These are phyloP conservation scores for Selenia dentaria DNA, from an alignment of 2,888 invertebrate genomes.

Conservation along the genomic window DNA sequence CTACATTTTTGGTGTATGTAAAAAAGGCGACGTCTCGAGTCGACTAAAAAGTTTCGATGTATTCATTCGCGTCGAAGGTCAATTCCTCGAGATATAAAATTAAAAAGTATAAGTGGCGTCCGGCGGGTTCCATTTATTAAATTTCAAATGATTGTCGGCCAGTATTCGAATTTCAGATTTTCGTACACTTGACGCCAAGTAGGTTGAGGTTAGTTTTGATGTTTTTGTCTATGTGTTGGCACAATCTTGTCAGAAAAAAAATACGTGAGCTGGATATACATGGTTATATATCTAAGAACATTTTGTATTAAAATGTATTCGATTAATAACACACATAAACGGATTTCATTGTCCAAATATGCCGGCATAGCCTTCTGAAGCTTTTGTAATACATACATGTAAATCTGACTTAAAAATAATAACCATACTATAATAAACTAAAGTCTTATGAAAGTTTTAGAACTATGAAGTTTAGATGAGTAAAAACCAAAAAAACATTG, in stretches of 20 bases:
- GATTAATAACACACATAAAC: too few relatives aligned
- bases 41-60: constrained; percentile 65
- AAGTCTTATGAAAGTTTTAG: too few relatives aligned
- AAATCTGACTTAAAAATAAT: too few relatives aligned
- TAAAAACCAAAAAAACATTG: too few relatives aligned
- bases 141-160: constrained; percentile 77
- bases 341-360: too few relatives aligned
- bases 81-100: constrained; percentile 70
- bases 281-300: too few relatives aligned
- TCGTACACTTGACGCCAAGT: constrained; percentile 29
- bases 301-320: too few relatives aligned
- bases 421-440: too few relatives aligned
- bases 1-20: constrained; percentile 35
- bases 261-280: constrained; percentile 1
- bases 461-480: too few relatives aligned
- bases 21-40: constrained; percentile 51
- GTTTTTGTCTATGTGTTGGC: constrained; percentile 36
- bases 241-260: constrained; percentile 53
- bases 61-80: constrained; percentile 80
- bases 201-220: constrained; percentile 13
- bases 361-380: too few relatives aligned
- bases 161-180: constrained; percentile 80
- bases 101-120: constrained; percentile 80
- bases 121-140: constrained; percentile 64
- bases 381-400: too few relatives aligned